Evolutionary conservation across 2,113 vertebrate genomes (phyloP).

Genomic region (Elachura formosa): DNA sequence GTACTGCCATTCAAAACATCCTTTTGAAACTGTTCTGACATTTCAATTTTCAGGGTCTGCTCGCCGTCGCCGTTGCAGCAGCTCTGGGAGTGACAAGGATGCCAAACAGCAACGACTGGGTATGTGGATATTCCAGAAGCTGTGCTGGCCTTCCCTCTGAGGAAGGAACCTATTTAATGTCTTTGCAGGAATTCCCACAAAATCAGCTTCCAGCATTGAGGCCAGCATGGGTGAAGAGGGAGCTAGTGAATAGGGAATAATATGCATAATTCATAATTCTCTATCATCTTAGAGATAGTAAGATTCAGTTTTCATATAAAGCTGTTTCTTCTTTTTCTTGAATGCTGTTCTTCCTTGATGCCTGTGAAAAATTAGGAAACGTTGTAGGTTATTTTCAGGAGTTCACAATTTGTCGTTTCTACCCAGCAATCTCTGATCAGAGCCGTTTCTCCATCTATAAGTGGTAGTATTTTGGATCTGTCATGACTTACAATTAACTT

Average conservation of each 20-base stretch:
- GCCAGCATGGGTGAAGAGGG: not conserved
- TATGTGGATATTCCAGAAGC: not conserved
- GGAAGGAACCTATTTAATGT: not conserved
- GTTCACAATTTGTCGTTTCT: not conserved
- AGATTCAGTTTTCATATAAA: not conserved
- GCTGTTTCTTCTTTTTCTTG: not conserved
- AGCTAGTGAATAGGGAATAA: not conserved
- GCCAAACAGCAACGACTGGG: conserved; percentile 12
- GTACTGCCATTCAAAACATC: not conserved
- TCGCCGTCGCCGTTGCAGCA: not conserved
- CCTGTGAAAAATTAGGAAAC: not conserved
- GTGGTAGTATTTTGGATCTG: not conserved
- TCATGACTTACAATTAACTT: not conserved
- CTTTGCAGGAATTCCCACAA: not conserved
- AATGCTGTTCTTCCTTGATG: not conserved
- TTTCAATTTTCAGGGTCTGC: not conserved
- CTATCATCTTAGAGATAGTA: not conserved
- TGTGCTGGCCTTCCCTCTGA: not conserved
- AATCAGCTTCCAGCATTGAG: not conserved
- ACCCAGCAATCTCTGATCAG: not conserved
- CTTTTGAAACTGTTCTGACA: not conserved
- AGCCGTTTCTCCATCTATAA: not conserved
- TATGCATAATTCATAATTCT: not conserved
- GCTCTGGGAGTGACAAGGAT: not conserved
- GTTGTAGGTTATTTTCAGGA: not conserved